Base-by-base conservation (phyloP, 2,888 invertebrate species). In the Pollenia amentaria region DNA sequence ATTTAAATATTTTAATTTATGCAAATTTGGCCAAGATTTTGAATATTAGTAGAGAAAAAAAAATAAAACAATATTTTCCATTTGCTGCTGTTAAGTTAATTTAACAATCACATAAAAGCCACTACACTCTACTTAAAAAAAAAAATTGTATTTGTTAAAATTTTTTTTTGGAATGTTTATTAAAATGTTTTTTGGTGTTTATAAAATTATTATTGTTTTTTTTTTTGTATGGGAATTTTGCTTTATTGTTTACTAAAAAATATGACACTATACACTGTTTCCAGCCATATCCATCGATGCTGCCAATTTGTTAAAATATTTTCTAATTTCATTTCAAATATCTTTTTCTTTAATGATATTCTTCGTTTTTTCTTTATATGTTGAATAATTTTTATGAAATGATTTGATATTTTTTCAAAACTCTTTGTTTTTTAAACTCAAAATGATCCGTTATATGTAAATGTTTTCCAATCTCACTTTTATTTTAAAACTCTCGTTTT, bases 251-350 rank as follows among this genome's bases (percentile, higher is more conserved):
- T 60, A 69, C n/a, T 67, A 72, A 70, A 70, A 64, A 76, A 82
- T 29, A 40, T 64, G 57, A 75, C 87, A 88, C 87, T 88, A 80
- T 92, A 92, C 92, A 92, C 90, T 89, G 90, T 90, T 89, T 91
- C 91, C 88, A 92, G 90, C 91, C 91, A 91, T 90, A 90, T 91
- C 91, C 91, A 90, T 89, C 92, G 91, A 89, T 90, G 90, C 90
- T 90, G 90, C 91, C 91, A 91, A 89, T 90, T 90, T 89, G 90
- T 88, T 89, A 90, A 89, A 88, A 90, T 89, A 90, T 90, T 90
- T 89, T 87, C 91, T 90, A 91, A 91, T 91, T 91, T 91, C 92
- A 92, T 92, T 90, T 90, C 90, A 90, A 88, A 89, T 67, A 62
- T 76, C 70, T 44, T 87, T 79, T 75, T 67, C 46, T 53, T 29